Base-by-base conservation (phyloP, 2,113 vertebrate species). In the Catagonus wagneri region DNA sequence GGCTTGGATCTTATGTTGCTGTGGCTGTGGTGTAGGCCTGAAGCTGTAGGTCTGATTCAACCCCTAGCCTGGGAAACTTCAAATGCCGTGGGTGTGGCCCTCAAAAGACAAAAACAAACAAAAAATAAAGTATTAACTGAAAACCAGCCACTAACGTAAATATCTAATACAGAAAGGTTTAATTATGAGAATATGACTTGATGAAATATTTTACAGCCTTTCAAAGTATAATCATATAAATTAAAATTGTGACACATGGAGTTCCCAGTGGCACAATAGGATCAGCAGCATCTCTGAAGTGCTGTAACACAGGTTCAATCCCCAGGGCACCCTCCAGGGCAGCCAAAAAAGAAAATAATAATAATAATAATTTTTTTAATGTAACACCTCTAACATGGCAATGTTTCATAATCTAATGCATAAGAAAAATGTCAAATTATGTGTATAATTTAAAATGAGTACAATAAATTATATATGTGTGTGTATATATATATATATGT, bases 81-180 rank as follows among this genome's bases (percentile, higher is more conserved):
- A n/a, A n/a, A n/a, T n/a, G n/a, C n/a, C n/a, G n/a, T n/a, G n/a
- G n/a, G n/a, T n/a, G n/a, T n/a, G n/a, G n/a, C n/a, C n/a, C n/a
- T n/a, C n/a, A n/a, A n/a, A n/a, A n/a, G n/a, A n/a, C n/a, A n/a
- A n/a, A n/a, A n/a, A n/a, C n/a, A n/a, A n/a, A n/a, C n/a, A n/a
- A n/a, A n/a, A n/a, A n/a, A n/a, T 71, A 71, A 85, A 95, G 50
- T 29, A 23, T 69, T 93, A 95, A 96, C 34, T 65, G 25, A 96
- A 97, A 95, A 83, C 36, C 50, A 89, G 23, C 2, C 34, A 95
- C 19, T 50, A 96, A 60, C 29, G 74, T 63, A 91, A 92, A 87
- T 66, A 93, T 11, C n/a, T 88, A 75, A 88, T 29, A 89, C 11
- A 81, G 84, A 95, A 83, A 83, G 23, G 71, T 23, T 60, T 25